Evolutionary conservation across 2,888 invertebrate genomes (phyloP).

Genomic region (Synanthedon tipuliformis): DNA sequence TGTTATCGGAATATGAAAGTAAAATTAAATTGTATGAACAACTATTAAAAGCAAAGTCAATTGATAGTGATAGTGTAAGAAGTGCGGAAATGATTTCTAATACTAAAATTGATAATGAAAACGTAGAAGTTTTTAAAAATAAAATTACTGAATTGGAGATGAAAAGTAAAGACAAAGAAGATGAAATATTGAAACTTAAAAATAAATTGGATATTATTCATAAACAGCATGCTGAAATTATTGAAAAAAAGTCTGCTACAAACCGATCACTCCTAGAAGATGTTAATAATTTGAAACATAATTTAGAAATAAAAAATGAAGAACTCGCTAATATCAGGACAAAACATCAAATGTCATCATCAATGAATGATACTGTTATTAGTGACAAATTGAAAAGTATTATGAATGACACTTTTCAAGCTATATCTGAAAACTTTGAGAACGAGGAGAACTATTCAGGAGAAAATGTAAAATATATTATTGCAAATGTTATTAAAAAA

Average conservation of each 20-base stretch:
- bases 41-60: conserved; percentile 25
- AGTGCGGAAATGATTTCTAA: background rate
- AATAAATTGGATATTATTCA: conserved; percentile 22
- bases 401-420: conserved; percentile 54
- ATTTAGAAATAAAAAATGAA: conserved; percentile 15
- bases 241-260: conserved; percentile 1
- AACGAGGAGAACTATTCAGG: conserved; percentile 33
- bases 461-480: conserved; percentile 33
- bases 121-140: conserved; percentile 10
- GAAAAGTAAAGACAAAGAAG: conserved; percentile 20
- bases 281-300: conserved; percentile 21
- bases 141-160: conserved; percentile 22
- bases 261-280: conserved; percentile 7
- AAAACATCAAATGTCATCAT: conserved; percentile 12
- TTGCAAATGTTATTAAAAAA: conserved; percentile 45
- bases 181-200: conserved; percentile 21
- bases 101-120: conserved; percentile 2
- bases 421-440: conserved; percentile 40
- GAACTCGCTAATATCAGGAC: conserved; percentile 9
- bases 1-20: conserved; percentile 50
- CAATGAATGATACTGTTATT: conserved; percentile 12
- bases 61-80: conserved; percentile 12
- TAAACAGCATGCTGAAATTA: conserved; percentile 7
- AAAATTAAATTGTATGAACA: conserved; percentile 52
- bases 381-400: conserved; percentile 36